phyloP scores from a whole-genome alignment of 2,113 vertebrate species.

The Trichechus manatus region DNA sequence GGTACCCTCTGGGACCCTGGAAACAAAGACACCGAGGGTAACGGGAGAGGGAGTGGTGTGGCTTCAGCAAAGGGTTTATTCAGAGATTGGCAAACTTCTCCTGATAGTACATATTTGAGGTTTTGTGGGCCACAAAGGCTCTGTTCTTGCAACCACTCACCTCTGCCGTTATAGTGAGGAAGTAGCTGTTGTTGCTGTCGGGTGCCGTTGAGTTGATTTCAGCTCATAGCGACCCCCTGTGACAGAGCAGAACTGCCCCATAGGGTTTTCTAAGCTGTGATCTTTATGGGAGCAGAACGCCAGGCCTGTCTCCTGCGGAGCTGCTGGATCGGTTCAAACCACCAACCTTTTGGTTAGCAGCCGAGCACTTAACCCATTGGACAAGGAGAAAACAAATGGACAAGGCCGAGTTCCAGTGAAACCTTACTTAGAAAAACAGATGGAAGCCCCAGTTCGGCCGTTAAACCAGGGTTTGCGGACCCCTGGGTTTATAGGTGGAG shows the following conservation, averaged over 20 bases:
- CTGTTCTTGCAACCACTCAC: neutral
- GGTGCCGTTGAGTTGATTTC: too few species aligned
- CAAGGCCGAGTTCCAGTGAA: neutral
- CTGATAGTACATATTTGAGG: neutral
- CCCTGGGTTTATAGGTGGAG: neutral
- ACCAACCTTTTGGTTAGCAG: too few species aligned
- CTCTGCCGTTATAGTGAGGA: neutral
- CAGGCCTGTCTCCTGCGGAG: too few species aligned
- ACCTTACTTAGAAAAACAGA: neutral
- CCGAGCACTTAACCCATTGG: too few species aligned
- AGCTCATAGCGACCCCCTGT: too few species aligned
- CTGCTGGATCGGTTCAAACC: too few species aligned
- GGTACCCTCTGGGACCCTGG: neutral
- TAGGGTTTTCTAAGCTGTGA: too few species aligned
- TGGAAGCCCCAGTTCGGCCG: accelerated
- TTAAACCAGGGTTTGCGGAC: neutral
- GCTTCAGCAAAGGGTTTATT: neutral
- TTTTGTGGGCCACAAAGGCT: neutral
- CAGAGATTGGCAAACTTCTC: accelerated
- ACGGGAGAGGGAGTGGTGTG: accelerated
- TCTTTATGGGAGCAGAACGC: too few species aligned
- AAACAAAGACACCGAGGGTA: neutral
- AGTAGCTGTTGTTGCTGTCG: too few species aligned
- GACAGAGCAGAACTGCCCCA: too few species aligned
- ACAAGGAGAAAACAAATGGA: too few species aligned